Evolutionary conservation across 2,888 invertebrate genomes (phyloP), one percentile per base, ranked within the genome.

Genomic region (Zelleria hepariella): DNA sequence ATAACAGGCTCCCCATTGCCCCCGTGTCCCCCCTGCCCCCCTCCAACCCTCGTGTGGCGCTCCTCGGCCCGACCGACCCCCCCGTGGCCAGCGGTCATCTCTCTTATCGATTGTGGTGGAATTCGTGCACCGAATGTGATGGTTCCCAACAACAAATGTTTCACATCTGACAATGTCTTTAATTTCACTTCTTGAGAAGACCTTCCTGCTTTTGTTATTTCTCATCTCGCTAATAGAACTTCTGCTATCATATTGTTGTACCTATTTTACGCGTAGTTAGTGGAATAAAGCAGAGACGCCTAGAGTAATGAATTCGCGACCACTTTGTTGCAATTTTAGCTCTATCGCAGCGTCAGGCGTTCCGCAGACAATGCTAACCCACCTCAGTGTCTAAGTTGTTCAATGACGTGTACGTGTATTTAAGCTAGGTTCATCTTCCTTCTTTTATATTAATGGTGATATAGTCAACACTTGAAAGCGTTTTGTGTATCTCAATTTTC

Each of bases 51-150:
- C 83, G 75, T 80, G 83, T 83, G 83, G 80, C 83, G 82, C 77
- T 70, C 77, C 32, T 42, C 32, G 32, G 32, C 10, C 32, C 32
- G 32, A 42, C 32, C n/a, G n/a, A n/a, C n/a, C n/a, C 20, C 18
- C 84, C 75, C 81, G 84, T 83, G 85, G 81, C 83, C 82, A 86
- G 81, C 82, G 88, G 86, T 86, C 86, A 86, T 87, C 87, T 88
- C 84, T 82, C 86, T 86, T 88, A 88, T 88, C 88, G 88, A 88
- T 88, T 88, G 87, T 87, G 88, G 87, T 82, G 86, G 86, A 86
- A 86, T 86, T 86, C 87, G 86, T 88, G 86, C 84, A 86, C 83
- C 80, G 88, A 88, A 87, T 87, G 86, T 77, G 80, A 87, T 87
- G 86, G 86, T 86, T 83, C 82, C 80, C 79, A 82, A 78, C 79